Evolutionary conservation across 2,797 vertebrate species (phyloP).

Genomic region (Acanthurus tractus): DNA sequence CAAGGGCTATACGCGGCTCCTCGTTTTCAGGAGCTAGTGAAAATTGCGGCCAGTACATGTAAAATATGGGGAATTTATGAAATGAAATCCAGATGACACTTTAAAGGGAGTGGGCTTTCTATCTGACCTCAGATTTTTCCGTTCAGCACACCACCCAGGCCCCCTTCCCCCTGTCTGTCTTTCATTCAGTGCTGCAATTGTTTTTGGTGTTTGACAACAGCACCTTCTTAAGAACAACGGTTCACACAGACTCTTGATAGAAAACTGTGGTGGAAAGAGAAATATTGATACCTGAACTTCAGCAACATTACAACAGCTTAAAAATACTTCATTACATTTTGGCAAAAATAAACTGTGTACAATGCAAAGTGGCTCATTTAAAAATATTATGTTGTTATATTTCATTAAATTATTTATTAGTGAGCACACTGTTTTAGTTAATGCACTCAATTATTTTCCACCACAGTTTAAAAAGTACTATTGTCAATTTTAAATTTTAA

Average conservation of each 20-base stretch:
- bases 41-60: conserved; percentile 82
- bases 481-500: too few species aligned
- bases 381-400: not conserved
- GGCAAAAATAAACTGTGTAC: not conserved
- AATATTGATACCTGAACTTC: not conserved
- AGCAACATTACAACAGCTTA: not conserved
- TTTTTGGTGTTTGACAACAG: conserved; percentile 42
- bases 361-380: not conserved
- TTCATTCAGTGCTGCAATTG: conserved; percentile 47
- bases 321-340: not conserved
- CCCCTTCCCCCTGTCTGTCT: conserved; percentile 55
- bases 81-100: conserved; percentile 87
- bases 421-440: not conserved
- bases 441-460: too few species aligned
- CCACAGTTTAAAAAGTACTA: too few species aligned
- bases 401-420: not conserved
- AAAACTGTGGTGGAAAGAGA: not conserved
- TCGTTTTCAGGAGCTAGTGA: conserved; percentile 78
- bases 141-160: conserved; percentile 41
- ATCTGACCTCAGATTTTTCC: conserved; percentile 81
- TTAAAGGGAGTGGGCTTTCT: conserved; percentile 77
- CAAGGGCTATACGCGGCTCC: conserved; percentile 43
- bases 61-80: conserved; percentile 87
- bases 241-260: not conserved
- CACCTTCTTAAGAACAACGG: conserved; percentile 15